phyloP scores from a whole-genome alignment of 2,888 invertebrate species.

The Phragmatobia fuliginosa region DNA sequence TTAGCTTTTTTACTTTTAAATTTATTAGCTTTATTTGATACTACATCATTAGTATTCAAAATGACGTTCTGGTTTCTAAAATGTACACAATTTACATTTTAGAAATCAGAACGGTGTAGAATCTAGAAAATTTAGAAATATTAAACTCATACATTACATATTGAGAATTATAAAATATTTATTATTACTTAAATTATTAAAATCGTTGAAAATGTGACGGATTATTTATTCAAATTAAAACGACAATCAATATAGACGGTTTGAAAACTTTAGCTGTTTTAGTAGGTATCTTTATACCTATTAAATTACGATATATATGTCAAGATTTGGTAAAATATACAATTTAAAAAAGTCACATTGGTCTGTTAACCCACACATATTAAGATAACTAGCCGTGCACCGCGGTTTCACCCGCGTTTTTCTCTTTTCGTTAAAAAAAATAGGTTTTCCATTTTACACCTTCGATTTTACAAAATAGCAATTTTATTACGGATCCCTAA shows the following conservation, averaged over 20 bases:
- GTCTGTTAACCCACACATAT: constrained; percentile 1
- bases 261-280: background rate
- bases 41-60: background rate
- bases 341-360: background rate
- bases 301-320: background rate
- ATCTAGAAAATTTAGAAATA: background rate
- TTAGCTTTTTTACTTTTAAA: constrained; percentile 7
- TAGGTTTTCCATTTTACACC: too few relatives aligned
- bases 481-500: too few relatives aligned
- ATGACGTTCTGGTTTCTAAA: too few relatives aligned
- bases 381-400: too few relatives aligned
- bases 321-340: background rate
- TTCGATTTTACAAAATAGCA: too few relatives aligned
- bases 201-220: background rate
- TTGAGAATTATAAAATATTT: too few relatives aligned
- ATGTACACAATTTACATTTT: background rate
- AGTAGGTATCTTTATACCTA: background rate
- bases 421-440: too few relatives aligned
- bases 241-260: background rate
- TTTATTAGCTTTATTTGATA: background rate
- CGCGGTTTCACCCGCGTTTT: too few relatives aligned
- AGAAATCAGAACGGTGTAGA: background rate
- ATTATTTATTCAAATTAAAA: background rate
- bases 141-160: too few relatives aligned
- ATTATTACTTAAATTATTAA: too few relatives aligned